Evolutionary conservation across 2,113 vertebrate species (phyloP), one percentile per base, ranked within the genome.

Genomic region (Sphaerodactylus townsendi): DNA sequence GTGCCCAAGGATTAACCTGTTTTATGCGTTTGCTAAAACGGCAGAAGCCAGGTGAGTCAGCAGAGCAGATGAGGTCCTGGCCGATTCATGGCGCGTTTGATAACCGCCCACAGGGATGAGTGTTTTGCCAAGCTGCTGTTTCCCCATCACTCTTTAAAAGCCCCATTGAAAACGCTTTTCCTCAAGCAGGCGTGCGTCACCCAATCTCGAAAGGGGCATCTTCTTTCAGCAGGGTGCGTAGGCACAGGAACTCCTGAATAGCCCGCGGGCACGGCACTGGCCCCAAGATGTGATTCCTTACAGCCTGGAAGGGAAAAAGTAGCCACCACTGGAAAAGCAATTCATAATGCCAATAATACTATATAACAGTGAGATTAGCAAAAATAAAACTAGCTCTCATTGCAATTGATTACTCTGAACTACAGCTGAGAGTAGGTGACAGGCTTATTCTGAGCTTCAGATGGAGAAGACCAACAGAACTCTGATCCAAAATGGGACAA

Each of bases 201-300:
- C 98, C 74, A 99, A 98, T 99, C 98, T 0, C 98, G 97, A 92
- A 99, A 97, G 97, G 11, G 98, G 98, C 97, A 99, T 98, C 96
- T 99, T 99, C 91, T 97, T 97, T 98, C 99, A 99, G 95, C 99
- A 99, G 80, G n/a, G 98, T 99, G 39, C 97, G 95, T 89, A 99
- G 0, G 98, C 98, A 96, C 98, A 99, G 7, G 98, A 99, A 74
- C 99, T n/a, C n/a, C 98, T 0, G 99, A 99, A 78, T n/a, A 99
- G 96, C 1, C 98, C 98, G 0, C 99, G 98, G 90, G n/a, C n/a
- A n/a, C n/a, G n/a, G n/a, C n/a, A n/a, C n/a, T n/a, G n/a, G n/a
- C n/a, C n/a, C n/a, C n/a, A n/a, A n/a, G n/a, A n/a, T 99, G 93
- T 99, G 98, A 90, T 98, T 97, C 94, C 97, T 97, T 92, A 99